Percentiles rank a stretch among this genome's conserved stretches.
Evolutionary conservation across 2,797 vertebrate genomes (phyloP).

Genomic region (Tarsius wallacei): DNA sequence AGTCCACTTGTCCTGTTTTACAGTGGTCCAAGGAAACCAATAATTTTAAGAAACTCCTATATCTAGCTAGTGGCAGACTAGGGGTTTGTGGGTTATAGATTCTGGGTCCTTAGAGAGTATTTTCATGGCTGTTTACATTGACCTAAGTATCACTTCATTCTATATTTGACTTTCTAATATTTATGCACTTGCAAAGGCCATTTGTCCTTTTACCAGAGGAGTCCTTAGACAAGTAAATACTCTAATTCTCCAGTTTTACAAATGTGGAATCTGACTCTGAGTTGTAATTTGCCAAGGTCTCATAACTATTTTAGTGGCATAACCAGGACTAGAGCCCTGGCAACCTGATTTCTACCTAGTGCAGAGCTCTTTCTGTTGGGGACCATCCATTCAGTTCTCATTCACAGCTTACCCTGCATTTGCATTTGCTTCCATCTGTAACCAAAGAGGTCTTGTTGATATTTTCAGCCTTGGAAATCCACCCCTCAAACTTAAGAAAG

Average conservation of each 20-base stretch:
- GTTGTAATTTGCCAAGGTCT: neutral
- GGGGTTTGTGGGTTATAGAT: neutral
- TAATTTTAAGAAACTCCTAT: conserved; percentile 37
- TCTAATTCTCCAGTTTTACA: conserved; percentile 8
- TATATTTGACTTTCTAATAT: neutral
- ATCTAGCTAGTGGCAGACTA: neutral
- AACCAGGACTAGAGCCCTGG: neutral
- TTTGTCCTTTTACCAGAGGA: neutral
- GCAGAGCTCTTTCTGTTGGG: neutral
- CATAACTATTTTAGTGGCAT: neutral
- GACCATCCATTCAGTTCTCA: neutral
- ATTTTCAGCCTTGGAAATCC: conserved; percentile 50
- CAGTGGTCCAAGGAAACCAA: neutral
- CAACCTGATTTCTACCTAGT: neutral
- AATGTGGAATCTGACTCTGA: neutral
- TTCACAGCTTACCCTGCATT: neutral
- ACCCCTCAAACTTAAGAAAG: conserved; percentile 35
- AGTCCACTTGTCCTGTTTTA: neutral
- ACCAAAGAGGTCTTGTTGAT: neutral
- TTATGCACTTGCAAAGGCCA: neutral
- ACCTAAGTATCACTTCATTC: neutral
- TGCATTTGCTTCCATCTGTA: neutral
- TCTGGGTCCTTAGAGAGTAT: conserved; percentile 10
- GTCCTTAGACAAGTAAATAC: neutral
- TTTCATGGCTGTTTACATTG: conserved; percentile 19